These are phyloP conservation scores for Sebastes glaucus DNA, from an alignment of 2,797 vertebrate species.

Conservation along the genomic window DNA sequence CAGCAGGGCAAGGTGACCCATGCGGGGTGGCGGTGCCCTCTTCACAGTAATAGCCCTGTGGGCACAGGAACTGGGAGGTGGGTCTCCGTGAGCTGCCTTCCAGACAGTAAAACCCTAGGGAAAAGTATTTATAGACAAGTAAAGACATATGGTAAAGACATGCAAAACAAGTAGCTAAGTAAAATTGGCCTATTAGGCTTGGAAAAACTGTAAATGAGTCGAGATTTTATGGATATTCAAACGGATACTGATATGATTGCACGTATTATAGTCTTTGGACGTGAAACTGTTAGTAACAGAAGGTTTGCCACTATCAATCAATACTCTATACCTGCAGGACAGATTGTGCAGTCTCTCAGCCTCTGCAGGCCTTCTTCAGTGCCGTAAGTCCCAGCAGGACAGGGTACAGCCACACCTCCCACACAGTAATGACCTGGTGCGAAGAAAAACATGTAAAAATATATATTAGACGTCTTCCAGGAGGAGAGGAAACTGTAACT, in stretches of 20 bases:
- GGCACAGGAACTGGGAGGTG: slow-evolving; percentile 84
- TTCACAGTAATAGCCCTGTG: slow-evolving; percentile 87
- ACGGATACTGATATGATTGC: neutral
- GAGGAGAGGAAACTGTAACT: neutral
- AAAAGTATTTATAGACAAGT: slow-evolving; percentile 48
- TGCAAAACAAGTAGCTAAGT: neutral
- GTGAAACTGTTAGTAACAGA: neutral
- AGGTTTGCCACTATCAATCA: neutral
- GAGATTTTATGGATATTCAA: neutral
- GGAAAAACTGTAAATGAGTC: neutral
- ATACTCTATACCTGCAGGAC: slow-evolving; percentile 81
- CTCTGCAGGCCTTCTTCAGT: slow-evolving; percentile 73
- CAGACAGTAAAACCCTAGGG: slow-evolving; percentile 87
- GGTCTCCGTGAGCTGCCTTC: slow-evolving; percentile 84
- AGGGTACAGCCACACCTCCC: slow-evolving; percentile 70
- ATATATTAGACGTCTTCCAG: neutral
- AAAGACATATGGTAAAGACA: neutral
- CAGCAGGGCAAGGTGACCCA: slow-evolving; percentile 86
- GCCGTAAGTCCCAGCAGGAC: slow-evolving; percentile 85
- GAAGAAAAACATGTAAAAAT: slow-evolving; percentile 2
- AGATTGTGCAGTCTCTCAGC: slow-evolving; percentile 78
- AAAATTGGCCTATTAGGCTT: neutral
- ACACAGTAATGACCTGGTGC: slow-evolving; percentile 84
- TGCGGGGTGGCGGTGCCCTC: slow-evolving; percentile 84
- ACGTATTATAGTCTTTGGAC: neutral